Conservation (phyloP, 2,888 invertebrate species). For the Cryptus viduatorius region DNA sequence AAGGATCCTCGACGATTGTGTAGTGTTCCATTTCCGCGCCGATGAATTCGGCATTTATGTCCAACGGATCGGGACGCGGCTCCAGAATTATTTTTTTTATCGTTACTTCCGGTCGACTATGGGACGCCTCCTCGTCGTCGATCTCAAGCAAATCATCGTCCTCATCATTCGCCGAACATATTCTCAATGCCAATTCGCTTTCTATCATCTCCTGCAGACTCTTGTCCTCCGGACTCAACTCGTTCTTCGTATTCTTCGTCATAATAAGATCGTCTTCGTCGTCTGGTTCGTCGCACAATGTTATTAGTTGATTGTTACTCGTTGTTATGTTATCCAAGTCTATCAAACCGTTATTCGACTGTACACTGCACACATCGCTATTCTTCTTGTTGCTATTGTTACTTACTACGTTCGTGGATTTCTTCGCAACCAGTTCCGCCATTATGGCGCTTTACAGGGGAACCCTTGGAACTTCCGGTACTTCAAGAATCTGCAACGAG, state of each 20-base stretch:
- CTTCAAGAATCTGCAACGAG: slow-evolving; percentile 46
- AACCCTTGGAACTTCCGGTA: background rate
- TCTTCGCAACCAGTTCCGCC: slow-evolving; percentile 84
- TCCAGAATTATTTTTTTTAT: slow-evolving; percentile 79
- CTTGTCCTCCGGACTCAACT: slow-evolving; percentile 81
- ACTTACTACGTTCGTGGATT: slow-evolving; percentile 83
- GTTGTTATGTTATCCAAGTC: slow-evolving; percentile 83
- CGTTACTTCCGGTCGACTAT: slow-evolving; percentile 75
- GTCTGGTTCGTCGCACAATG: slow-evolving; percentile 81
- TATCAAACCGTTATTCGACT: slow-evolving; percentile 85
- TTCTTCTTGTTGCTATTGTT: slow-evolving; percentile 80
- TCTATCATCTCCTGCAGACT: slow-evolving; percentile 83
- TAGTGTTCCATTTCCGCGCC: slow-evolving; percentile 79
- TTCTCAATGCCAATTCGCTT: slow-evolving; percentile 82
- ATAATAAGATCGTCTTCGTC: slow-evolving; percentile 79
- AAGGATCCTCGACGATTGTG: slow-evolving; percentile 76
- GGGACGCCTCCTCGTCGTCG: slow-evolving; percentile 66
- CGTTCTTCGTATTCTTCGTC: slow-evolving; percentile 80
- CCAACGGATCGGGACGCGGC: slow-evolving; percentile 72
- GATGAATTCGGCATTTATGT: slow-evolving; percentile 80
- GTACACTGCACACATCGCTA: slow-evolving; percentile 83
- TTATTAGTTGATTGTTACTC: slow-evolving; percentile 83
- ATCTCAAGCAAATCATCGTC: slow-evolving; percentile 64
- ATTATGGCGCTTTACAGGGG: slow-evolving; percentile 69
- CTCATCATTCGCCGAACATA: slow-evolving; percentile 76